phyloP scores from a whole-genome alignment of 2,797 vertebrate species.

The Sebastes matsubarae region DNA sequence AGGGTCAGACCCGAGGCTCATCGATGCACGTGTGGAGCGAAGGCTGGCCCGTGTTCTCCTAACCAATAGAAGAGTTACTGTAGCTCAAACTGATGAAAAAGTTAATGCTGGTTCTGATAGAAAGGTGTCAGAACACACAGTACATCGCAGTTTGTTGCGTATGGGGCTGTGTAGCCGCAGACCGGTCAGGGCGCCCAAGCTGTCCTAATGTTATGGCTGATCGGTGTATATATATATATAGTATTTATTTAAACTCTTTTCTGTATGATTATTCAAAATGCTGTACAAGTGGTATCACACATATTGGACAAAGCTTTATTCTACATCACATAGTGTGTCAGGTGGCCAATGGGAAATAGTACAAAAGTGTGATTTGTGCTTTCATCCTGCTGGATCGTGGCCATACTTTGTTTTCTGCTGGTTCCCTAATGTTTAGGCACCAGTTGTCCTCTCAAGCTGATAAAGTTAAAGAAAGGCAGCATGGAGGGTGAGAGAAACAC shows the following conservation, averaged over 20 bases:
- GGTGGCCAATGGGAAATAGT: not conserved
- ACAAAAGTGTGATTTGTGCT: not conserved
- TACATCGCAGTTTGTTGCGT: too few species aligned
- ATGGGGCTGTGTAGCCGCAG: too few species aligned
- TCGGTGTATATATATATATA: too few species aligned
- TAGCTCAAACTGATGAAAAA: too few species aligned
- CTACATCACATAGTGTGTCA: not conserved
- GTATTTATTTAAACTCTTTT: not conserved
- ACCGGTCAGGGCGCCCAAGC: too few species aligned
- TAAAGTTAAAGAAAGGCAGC: slow-evolving; percentile 3
- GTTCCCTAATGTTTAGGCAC: not conserved
- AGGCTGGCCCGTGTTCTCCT: too few species aligned
- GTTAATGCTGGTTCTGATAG: too few species aligned
- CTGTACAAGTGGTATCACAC: not conserved
- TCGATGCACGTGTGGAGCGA: too few species aligned
- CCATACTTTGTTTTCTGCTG: not conserved
- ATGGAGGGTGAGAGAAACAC: not conserved
- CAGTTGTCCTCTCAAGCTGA: not conserved
- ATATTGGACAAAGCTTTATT: not conserved
- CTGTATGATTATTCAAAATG: not conserved
- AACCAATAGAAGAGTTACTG: too few species aligned
- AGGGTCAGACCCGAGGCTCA: too few species aligned
- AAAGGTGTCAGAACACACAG: too few species aligned
- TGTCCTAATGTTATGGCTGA: too few species aligned
- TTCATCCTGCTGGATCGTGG: not conserved